Percentiles rank a stretch among this genome's conserved stretches.
Conservation (phyloP, 2,797 vertebrate species). For the Myotis daubentonii region DNA sequence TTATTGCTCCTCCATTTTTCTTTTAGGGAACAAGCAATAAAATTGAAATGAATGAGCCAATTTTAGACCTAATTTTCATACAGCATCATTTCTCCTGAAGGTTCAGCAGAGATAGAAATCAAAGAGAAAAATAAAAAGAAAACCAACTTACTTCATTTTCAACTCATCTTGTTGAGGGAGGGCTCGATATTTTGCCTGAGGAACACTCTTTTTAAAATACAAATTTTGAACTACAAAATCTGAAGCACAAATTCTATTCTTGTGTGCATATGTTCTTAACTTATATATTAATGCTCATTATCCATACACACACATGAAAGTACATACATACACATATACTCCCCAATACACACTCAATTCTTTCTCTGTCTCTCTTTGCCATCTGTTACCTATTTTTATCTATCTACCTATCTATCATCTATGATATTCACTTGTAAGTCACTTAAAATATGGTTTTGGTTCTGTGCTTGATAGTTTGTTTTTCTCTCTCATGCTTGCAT, state of each 20-base stretch:
- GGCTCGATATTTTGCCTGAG: neutral
- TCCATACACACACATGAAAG: neutral
- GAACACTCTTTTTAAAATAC: constrained; percentile 24
- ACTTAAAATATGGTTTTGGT: neutral
- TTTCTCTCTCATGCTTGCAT: neutral
- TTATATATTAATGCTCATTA: neutral
- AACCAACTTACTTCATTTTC: neutral
- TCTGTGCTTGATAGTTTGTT: neutral
- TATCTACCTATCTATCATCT: neutral
- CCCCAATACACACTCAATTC: neutral
- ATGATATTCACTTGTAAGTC: neutral
- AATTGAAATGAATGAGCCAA: constrained; percentile 73
- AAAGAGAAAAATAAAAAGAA: constrained; percentile 65
- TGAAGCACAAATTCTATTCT: neutral
- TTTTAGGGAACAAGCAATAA: constrained; percentile 73
- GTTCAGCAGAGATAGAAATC: constrained; percentile 63
- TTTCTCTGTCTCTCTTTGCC: neutral
- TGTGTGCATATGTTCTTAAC: neutral
- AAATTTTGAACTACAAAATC: constrained; percentile 22
- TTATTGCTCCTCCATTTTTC: constrained; percentile 68
- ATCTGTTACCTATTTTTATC: neutral
- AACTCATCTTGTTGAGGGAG: neutral
- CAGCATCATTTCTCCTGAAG: constrained; percentile 66
- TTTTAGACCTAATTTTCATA: constrained; percentile 75
- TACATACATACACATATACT: neutral